Conservation (phyloP, 1,140 invertebrate species). For the Drosophila rufa region DNA sequence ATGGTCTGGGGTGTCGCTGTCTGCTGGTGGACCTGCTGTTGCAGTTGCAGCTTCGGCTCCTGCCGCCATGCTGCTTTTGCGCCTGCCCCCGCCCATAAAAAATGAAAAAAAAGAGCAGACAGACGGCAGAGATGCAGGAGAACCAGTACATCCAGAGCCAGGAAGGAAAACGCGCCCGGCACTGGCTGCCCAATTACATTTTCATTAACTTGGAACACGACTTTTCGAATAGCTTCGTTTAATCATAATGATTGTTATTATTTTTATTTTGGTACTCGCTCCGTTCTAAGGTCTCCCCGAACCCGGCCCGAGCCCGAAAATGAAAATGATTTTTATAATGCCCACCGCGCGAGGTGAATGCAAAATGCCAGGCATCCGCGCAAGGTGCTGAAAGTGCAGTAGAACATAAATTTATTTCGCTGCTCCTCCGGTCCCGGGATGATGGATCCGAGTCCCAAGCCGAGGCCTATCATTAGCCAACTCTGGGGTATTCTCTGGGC, state of each 20-base stretch:
- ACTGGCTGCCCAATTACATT: slow-evolving; percentile 83
- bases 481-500: slow-evolving; percentile 37
- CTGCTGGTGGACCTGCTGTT: slow-evolving; percentile 48
- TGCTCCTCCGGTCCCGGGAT: slow-evolving; percentile 20
- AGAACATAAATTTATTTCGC: slow-evolving; percentile 69
- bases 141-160: slow-evolving; percentile 22
- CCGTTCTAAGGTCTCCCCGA: slow-evolving; percentile 54
- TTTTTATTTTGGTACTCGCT: slow-evolving; percentile 48
- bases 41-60: slow-evolving; percentile 45
- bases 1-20: slow-evolving; percentile 40
- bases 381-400: slow-evolving; percentile 69
- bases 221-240: slow-evolving; percentile 82
- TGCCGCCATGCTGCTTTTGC: slow-evolving; percentile 44
- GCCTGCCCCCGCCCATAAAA: slow-evolving; percentile 38
- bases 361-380: slow-evolving; percentile 35
- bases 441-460: slow-evolving; percentile 33
- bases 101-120: slow-evolving; percentile 15
- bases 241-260: slow-evolving; percentile 85
- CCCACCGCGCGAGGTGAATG: slow-evolving; percentile 40
- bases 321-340: slow-evolving; percentile 50
- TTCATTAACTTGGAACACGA: slow-evolving; percentile 85
- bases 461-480: slow-evolving; percentile 48
- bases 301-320: slow-evolving; percentile 2
- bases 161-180: slow-evolving; percentile 45
- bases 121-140: slow-evolving; percentile 33